Evolutionary conservation across 2,888 invertebrate genomes (phyloP), one percentile per base, ranked within the genome.

Genomic region (Onchidella celtica): DNA sequence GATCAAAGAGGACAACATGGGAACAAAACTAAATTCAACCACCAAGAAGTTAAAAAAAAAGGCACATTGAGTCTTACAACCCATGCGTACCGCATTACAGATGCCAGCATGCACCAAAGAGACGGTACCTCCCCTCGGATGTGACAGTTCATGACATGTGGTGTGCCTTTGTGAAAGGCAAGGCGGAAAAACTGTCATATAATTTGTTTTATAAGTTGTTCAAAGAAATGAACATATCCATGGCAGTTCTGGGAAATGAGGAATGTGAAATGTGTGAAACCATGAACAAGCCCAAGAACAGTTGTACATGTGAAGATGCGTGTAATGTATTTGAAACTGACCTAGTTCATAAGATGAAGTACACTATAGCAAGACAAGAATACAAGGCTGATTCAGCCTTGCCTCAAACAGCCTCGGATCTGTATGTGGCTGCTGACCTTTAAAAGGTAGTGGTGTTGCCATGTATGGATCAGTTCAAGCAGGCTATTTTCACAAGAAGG

Each of bases 371-470:
- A 68, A 27, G 34, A 27, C 17, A 27, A 68, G 68, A 68, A 34
- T 34, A 32, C 34, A 34, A 34, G n/a, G 36, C 34, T 69, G 69
- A 69, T 38, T 24, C 36, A 24, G 61, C 61, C 61, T 27, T 21
- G n/a, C 61, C 61, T 61, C 27, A 61, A 24, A 9, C 21, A 9
- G 36, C 69, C 34, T 32, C 34, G 11, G 36, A 34, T 14, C 40
- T 38, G 3, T 34, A 38, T 6, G 32, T 69, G n/a, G n/a, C 27
- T 47, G 72, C 34, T 55, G 72, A 72, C 72, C 72, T 72, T 47
- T 55, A 72, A 72, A 69, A 72, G 47, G 55, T 72, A 3, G 34
- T 72, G 47, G 55, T 72, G 72, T 24, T 72, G n/a, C 47, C 72
- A 4, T 55, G 72, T 24, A 27, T 72, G 27, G 32, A n/a, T 14